Evolutionary conservation across 2,888 invertebrate species (phyloP).

Genomic region (Lathronympha strigana): DNA sequence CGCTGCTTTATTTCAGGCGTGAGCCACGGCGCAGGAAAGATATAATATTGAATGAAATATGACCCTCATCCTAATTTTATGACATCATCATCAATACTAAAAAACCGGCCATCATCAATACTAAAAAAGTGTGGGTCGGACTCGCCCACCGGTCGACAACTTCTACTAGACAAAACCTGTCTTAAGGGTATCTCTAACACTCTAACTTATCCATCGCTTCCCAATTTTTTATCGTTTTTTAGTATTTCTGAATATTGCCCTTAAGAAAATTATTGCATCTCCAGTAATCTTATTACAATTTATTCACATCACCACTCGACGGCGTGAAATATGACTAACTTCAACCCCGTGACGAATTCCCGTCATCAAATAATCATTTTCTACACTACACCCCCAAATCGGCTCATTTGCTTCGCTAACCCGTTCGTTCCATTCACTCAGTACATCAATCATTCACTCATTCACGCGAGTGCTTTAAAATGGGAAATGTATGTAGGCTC

Average conservation of each 20-base stretch:
- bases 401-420: constrained; percentile 29
- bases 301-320: neutral
- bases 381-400: constrained; percentile 6
- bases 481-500: neutral
- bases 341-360: neutral
- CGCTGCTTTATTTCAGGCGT: no score
- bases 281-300: neutral
- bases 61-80: no score
- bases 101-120: no score
- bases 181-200: no score
- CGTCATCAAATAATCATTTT: constrained; percentile 24
- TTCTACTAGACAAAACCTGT: no score
- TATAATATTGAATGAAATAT: no score
- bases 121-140: no score
- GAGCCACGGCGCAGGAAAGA: no score
- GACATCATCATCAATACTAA: no score
- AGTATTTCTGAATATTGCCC: neutral
- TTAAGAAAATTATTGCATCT: neutral
- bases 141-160: no score
- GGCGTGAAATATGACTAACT: constrained; percentile 4
- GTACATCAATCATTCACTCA: constrained; percentile 37
- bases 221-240: no score
- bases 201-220: no score
- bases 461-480: constrained; percentile 24
- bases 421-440: constrained; percentile 15